phyloP scores from a whole-genome alignment of 2,888 invertebrate species.

The Xestia xanthographa region DNA sequence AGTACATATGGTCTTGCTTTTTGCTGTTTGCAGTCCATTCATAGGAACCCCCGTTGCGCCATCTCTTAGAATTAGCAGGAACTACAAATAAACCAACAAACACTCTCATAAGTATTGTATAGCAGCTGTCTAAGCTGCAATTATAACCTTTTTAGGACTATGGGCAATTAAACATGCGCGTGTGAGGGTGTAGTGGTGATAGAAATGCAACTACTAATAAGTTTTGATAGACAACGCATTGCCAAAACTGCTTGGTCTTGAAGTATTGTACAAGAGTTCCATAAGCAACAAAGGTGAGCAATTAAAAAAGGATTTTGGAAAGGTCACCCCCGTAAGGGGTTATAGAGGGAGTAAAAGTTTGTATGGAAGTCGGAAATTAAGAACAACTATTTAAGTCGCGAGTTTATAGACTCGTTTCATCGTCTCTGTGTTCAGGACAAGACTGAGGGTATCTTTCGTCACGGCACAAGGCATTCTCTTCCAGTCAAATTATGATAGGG shows the following conservation, averaged over 20 bases:
- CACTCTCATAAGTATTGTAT: constrained; percentile 16
- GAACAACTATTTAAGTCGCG: too few species aligned
- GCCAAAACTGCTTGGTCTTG: not conserved
- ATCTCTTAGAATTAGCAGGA: constrained; percentile 44
- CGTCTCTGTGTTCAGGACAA: too few species aligned
- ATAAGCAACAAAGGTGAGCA: not conserved
- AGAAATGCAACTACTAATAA: not conserved
- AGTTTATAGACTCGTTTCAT: too few species aligned
- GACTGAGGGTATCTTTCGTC: too few species aligned
- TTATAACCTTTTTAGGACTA: constrained; percentile 8
- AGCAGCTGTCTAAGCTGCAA: not conserved
- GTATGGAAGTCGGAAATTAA: not conserved
- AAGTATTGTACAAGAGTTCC: not conserved
- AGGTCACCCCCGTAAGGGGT: not conserved
- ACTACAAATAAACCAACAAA: constrained; percentile 53
- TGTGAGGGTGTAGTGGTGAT: not conserved
- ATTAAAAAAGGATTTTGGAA: not conserved
- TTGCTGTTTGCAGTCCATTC: constrained; percentile 39
- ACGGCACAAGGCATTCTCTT: too few species aligned
- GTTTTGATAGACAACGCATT: not conserved
- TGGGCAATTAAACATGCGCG: not conserved
- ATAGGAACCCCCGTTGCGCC: constrained; percentile 26
- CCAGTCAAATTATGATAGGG: too few species aligned
- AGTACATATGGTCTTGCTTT: constrained; percentile 46
- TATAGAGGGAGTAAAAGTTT: not conserved